A percentile compares a stretch with the other conserved stretches of the same genome.
These are phyloP conservation scores for Lysandra bellargus DNA, from an alignment of 2,888 invertebrate species.

Conservation along the genomic window DNA sequence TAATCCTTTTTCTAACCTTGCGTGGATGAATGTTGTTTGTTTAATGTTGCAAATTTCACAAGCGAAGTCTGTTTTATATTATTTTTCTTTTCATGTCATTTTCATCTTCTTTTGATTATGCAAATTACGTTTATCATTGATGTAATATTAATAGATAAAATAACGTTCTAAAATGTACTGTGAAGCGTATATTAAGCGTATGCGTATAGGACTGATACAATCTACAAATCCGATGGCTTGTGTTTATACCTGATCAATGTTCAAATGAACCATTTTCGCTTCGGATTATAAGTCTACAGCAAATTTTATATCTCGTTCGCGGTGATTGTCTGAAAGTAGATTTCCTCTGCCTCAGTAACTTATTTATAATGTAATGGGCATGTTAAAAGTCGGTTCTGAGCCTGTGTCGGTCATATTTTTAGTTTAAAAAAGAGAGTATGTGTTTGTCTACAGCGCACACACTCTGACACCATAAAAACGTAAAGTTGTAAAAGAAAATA, in stretches of 20 bases:
- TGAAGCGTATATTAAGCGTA: slow-evolving; percentile 50
- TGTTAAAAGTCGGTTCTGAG: background rate
- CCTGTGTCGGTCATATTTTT: too few relatives aligned
- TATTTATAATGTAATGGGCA: background rate
- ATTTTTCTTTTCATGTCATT: too few relatives aligned
- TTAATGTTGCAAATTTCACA: too few relatives aligned
- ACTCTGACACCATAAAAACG: too few relatives aligned
- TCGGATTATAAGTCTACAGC: slow-evolving; percentile 52
- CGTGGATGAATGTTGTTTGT: too few relatives aligned
- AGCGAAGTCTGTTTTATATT: too few relatives aligned
- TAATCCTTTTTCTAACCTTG: too few relatives aligned
- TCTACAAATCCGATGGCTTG: slow-evolving; percentile 58
- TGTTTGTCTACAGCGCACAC: too few relatives aligned
- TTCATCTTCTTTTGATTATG: background rate
- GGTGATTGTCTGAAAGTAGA: slow-evolving; percentile 76
- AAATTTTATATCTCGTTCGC: slow-evolving; percentile 65
- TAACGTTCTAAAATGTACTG: slow-evolving; percentile 34
- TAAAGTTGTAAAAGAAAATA: too few relatives aligned
- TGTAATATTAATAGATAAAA: slow-evolving; percentile 33
- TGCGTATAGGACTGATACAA: slow-evolving; percentile 4
- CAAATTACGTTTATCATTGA: slow-evolving; percentile 46
- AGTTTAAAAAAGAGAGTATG: too few relatives aligned
- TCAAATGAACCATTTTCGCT: slow-evolving; percentile 75
- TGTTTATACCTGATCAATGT: slow-evolving; percentile 69
- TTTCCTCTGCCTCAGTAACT: slow-evolving; percentile 31